phyloP scores from a whole-genome alignment of 2,888 invertebrate species.

The Hirtodrosophila trivittata region DNA sequence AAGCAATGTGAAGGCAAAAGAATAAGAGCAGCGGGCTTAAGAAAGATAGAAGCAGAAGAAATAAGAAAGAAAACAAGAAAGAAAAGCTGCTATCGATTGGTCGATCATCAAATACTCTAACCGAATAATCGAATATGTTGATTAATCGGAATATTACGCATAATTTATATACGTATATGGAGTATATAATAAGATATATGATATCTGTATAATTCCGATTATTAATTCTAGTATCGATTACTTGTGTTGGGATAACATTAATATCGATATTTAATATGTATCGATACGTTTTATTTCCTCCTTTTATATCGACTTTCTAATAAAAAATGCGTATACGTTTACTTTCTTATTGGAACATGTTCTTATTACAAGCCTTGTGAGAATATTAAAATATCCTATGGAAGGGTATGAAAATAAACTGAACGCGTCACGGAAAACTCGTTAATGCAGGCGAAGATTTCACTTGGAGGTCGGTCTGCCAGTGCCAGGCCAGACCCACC shows the following conservation, averaged over 20 bases:
- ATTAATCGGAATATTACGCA: too few relatives aligned
- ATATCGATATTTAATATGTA: too few relatives aligned
- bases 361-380: too few relatives aligned
- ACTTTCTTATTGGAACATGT: too few relatives aligned
- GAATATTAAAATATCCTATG: not conserved
- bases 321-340: too few relatives aligned
- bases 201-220: too few relatives aligned
- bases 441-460: slow-evolving; percentile 78
- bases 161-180: not conserved
- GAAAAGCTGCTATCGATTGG: slow-evolving; percentile 11
- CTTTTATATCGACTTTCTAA: too few relatives aligned
- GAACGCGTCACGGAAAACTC: slow-evolving; percentile 78
- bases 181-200: not conserved
- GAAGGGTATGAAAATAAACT: slow-evolving; percentile 37
- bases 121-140: too few relatives aligned
- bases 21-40: slow-evolving; percentile 61
- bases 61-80: slow-evolving; percentile 70
- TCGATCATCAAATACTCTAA: slow-evolving; percentile 13
- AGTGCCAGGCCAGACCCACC: slow-evolving; percentile 65
- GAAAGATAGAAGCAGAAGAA: slow-evolving; percentile 40
- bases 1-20: slow-evolving; percentile 67
- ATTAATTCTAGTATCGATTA: too few relatives aligned
- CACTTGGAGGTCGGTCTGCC: slow-evolving; percentile 69
- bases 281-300: too few relatives aligned
- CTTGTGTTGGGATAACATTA: too few relatives aligned